Base-by-base conservation (phyloP, 2,888 invertebrate genomes). In the Heterodera filipjevi region DNA sequence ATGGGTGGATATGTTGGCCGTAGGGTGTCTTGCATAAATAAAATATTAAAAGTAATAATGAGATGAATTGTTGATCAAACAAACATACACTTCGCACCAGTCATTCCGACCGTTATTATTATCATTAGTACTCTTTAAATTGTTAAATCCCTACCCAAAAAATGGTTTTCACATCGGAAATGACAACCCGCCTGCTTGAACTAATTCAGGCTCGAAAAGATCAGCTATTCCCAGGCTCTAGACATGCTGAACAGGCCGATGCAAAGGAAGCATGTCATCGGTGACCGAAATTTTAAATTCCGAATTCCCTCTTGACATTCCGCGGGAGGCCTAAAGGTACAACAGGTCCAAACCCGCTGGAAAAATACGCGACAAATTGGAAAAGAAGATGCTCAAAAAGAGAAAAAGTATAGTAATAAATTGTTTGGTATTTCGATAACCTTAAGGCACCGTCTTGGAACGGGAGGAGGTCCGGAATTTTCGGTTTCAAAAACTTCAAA, bases 221-320 rank as follows among this genome's bases (percentile, higher is more conserved):
- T n/a, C 27, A 71, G 10, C 6, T 71, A 0, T 71, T 71, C n/a
- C 71, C 71, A n/a, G 71, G 71, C 10, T 71, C 71, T 10, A n/a
- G 71, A 10, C 22, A n/a, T 27, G 71, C 71, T 19, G 71, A 71
- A 27, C 71, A 10, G 30, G 71, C 5, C n/a, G 30, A 27, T 6
- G 10, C 27, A 27, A 71, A 71, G 30, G 71, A 71, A 10, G 71
- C 71, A n/a, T 71, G 71, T 16, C 16, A 3, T 3, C 3, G 16
- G 3, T 49, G 12, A 49, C 49, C 49, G 49, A 6, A 12, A 16
- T 49, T 49, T 49, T 49, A 19, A 49, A 49, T 16, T 12, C 10
- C 12, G 49, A 49, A 49, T 49, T 49, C 19, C 16, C 10, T 10
- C 44, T 44, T 44, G 44, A 44, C 14, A 44, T 44, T 44, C 44